Conservation (phyloP, 1,140 invertebrate species). For the Stegodyphus dumicola region DNA sequence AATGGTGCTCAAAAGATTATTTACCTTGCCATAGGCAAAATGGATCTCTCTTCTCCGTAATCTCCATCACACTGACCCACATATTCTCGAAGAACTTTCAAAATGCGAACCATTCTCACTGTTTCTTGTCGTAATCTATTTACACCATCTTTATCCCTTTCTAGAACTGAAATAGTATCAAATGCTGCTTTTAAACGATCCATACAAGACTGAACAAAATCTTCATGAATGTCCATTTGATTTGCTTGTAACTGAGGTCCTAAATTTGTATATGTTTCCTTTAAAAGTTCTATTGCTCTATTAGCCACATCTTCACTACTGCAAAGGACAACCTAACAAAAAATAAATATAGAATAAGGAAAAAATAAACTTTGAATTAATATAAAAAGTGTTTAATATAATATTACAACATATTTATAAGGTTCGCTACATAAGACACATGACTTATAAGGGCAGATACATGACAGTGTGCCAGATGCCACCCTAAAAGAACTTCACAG, state of each 20-base stretch:
- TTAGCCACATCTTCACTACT: constrained; percentile 91
- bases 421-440: too few species aligned
- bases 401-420: too few species aligned
- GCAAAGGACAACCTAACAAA: constrained; percentile 81
- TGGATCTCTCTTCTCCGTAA: constrained; percentile 88
- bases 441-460: too few species aligned
- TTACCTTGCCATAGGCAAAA: constrained; percentile 86
- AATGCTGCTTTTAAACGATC: constrained; percentile 88
- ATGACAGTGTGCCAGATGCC: too few species aligned
- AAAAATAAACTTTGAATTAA: background rate
- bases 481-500: too few species aligned
- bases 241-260: constrained; percentile 84
- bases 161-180: constrained; percentile 71
- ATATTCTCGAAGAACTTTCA: constrained; percentile 95
- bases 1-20: background rate
- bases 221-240: constrained; percentile 86
- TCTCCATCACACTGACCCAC: constrained; percentile 94
- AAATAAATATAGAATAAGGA: background rate
- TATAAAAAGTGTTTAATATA: background rate
- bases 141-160: constrained; percentile 72
- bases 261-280: constrained; percentile 93
- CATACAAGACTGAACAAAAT: constrained; percentile 89
- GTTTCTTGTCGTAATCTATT: constrained; percentile 78
- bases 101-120: constrained; percentile 91
- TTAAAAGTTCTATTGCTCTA: constrained; percentile 89